Evolutionary conservation across 2,113 vertebrate genomes (phyloP), one percentile per base, ranked within the genome.

Genomic region (Ursus arctos): DNA sequence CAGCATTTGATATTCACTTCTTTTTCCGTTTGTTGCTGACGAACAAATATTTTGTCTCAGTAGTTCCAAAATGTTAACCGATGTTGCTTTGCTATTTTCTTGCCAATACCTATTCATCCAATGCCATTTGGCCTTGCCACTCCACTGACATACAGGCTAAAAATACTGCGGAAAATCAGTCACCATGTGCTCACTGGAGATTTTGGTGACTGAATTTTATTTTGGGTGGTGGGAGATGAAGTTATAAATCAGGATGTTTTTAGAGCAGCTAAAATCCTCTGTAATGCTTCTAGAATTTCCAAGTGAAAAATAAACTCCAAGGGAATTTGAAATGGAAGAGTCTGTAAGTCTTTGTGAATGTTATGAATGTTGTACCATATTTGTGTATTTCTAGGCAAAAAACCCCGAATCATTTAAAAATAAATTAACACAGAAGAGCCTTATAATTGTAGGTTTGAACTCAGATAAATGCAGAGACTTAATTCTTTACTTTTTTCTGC

Each of bases 371-470:
- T 84, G 16, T 92, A 33, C 13, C 36, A 57, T 53, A 82, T 51
- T 61, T 14, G 63, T 96, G 14, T 26, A 61, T 87, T 74, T 77
- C 86, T 94, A 94, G 61, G 7, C 13, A 98, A 97, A 91, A 83
- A 43, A 82, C 43, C 57, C 21, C 36, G 74, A 97, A 97, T 97
- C 98, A 96, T 85, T 97, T 97, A 65, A 98, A 98, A 89, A 96
- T 96, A 98, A 92, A 95, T 98, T 97, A 71, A 92, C 94, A 97
- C 26, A 80, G 74, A 89, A 88, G 67, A 7, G 1, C 40, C 88
- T 97, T 86, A 85, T 95, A 86, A 95, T 55, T 82, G 84, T 71
- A 97, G 4, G 0, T 91, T 94, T 83, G 69, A 94, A 85, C 43
- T 28, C 47, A 59, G 84, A 93, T 91, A 96, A 97, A 59, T 36